Percentiles rank a stretch among this genome's conserved stretches.
phyloP scores from a whole-genome alignment of 2,888 invertebrate genomes.

The Chrysomela aeneicollis region DNA sequence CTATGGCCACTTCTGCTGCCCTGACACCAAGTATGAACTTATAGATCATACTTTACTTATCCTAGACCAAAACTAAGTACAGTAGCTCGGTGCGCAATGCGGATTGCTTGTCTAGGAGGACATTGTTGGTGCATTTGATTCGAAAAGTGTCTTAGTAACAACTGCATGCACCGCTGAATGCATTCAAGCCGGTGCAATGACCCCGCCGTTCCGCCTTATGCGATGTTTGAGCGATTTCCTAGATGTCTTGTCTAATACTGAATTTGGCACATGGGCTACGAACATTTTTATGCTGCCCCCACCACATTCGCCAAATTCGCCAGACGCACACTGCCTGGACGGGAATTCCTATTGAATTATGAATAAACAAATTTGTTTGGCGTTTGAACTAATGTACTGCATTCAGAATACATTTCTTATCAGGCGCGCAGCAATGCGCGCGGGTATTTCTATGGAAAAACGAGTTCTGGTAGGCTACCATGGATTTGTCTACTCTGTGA shows the following conservation, averaged over 20 bases:
- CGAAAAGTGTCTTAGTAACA: not conserved
- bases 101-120: not conserved
- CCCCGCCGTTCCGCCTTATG: not conserved
- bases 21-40: constrained; percentile 59
- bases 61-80: constrained; percentile 37
- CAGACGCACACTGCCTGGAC: not conserved
- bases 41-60: constrained; percentile 58
- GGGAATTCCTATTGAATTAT: constrained; percentile 43
- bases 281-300: constrained; percentile 31
- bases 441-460: constrained; percentile 38
- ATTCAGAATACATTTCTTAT: constrained; percentile 61
- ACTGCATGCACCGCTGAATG: not conserved
- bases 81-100: constrained; percentile 13
- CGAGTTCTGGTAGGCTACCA: not conserved
- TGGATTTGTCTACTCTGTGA: too few species aligned
- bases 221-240: constrained; percentile 16
- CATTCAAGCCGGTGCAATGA: not conserved
- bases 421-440: constrained; percentile 53
- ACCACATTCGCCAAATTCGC: constrained; percentile 21
- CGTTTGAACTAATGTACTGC: constrained; percentile 63
- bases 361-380: constrained; percentile 58
- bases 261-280: constrained; percentile 20
- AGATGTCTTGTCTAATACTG: constrained; percentile 25
- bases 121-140: not conserved
- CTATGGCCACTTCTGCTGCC: constrained; percentile 43